Percentiles rank a stretch among this genome's conserved stretches.
Conservation (phyloP, 2,113 vertebrate species). For the Nerophis lumbriciformis region DNA sequence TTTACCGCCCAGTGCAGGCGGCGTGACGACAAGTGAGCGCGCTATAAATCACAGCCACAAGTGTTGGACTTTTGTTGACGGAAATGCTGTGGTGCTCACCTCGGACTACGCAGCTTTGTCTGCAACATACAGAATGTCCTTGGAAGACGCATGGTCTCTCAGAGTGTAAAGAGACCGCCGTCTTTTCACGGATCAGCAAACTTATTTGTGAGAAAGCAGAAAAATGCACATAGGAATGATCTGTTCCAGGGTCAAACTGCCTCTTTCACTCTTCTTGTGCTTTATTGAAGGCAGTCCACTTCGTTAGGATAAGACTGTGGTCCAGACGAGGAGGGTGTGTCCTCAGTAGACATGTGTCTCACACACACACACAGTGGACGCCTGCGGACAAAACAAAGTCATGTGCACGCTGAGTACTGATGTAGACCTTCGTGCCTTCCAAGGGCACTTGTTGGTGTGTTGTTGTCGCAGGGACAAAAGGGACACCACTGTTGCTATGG, state of each 20-base stretch:
- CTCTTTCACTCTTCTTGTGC: too few relatives aligned
- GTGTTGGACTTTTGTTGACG: conserved; percentile 21
- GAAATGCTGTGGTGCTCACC: conserved; percentile 44
- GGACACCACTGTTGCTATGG: too few relatives aligned
- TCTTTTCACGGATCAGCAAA: background rate
- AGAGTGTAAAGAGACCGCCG: background rate
- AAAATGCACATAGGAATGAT: too few relatives aligned
- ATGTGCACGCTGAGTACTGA: conserved; percentile 55
- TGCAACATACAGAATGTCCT: conserved; percentile 34
- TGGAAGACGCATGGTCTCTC: conserved; percentile 17
- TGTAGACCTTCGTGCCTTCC: conserved; percentile 47
- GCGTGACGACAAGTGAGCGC: conserved; percentile 20
- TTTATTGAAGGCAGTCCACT: too few relatives aligned
- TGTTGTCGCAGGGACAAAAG: too few relatives aligned
- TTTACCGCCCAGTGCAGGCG: conserved; percentile 33
- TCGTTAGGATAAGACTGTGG: too few relatives aligned
- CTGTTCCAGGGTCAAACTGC: too few relatives aligned
- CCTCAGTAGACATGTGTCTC: background rate
- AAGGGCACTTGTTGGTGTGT: conserved; percentile 7
- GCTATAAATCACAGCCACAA: conserved; percentile 58
- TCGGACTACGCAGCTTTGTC: conserved; percentile 42
- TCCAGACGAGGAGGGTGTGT: too few relatives aligned
- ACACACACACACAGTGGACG: conserved; percentile 11
- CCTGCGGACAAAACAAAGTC: conserved; percentile 47
- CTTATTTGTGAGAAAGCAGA: background rate